A percentile compares a stretch with the other conserved stretches of the same genome.
Evolutionary conservation across 23 tunicate species (phyloP).

Genomic region (Trididemnum miniatum): DNA sequence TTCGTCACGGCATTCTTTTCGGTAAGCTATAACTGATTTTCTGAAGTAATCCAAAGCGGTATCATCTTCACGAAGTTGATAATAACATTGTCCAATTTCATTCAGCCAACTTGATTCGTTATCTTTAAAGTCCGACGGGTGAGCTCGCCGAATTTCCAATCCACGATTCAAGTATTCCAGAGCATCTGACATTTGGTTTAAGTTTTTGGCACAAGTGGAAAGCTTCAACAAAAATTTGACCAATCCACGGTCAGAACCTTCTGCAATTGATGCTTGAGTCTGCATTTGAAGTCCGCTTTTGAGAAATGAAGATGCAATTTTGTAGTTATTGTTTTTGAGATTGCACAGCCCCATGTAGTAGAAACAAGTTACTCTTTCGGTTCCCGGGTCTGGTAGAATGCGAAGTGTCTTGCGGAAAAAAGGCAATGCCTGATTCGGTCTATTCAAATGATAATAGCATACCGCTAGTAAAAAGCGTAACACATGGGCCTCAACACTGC

Average conservation of each 20-base stretch:
- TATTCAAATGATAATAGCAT: neutral
- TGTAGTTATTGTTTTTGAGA: conserved; percentile 12
- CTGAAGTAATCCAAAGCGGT: neutral
- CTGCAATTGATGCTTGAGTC: neutral
- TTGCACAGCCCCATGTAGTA: conserved; percentile 21
- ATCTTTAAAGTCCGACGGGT: conserved; percentile 1
- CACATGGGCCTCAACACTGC: neutral
- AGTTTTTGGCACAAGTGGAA: neutral
- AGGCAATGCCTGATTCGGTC: conserved; percentile 10
- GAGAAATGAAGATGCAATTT: neutral
- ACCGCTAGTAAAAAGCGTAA: neutral
- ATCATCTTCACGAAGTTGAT: neutral
- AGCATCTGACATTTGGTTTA: neutral
- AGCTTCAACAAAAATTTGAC: neutral
- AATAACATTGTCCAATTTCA: conserved; percentile 4
- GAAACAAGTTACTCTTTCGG: conserved; percentile 11
- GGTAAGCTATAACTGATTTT: neutral
- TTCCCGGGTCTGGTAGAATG: conserved; percentile 8
- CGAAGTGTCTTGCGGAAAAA: neutral
- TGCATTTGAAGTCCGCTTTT: neutral
- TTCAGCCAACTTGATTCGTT: conserved; percentile 13
- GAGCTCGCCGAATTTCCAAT: conserved; percentile 10
- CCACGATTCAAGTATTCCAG: neutral
- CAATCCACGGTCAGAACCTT: conserved; percentile 10
- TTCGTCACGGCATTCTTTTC: neutral